phyloP scores from a whole-genome alignment of 2,797 vertebrate genomes.

The Microctenopoma steveboyesi region DNA sequence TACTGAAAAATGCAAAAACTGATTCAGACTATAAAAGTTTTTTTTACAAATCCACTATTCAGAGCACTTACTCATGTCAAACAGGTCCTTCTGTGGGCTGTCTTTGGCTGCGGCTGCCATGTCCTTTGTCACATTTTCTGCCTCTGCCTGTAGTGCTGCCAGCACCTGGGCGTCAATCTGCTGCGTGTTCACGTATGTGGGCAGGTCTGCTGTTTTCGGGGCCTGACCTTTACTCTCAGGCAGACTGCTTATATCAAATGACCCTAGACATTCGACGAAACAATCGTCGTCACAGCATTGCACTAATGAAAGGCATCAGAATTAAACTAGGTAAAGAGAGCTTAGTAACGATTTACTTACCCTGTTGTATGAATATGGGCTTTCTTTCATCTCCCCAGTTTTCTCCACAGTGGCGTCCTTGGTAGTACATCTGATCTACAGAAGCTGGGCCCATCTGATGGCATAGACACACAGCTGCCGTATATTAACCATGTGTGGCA shows the following conservation, averaged over 20 bases:
- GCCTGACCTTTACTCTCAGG: conserved; percentile 84
- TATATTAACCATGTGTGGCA: not conserved
- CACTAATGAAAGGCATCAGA: not conserved
- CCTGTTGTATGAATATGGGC: conserved; percentile 85
- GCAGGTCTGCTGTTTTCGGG: conserved; percentile 78
- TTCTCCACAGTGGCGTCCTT: conserved; percentile 89
- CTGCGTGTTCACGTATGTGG: conserved; percentile 93
- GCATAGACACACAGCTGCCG: conserved; percentile 52
- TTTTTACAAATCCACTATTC: not conserved
- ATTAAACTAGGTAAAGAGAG: not conserved
- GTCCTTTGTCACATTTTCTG: conserved; percentile 77
- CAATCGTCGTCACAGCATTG: not conserved
- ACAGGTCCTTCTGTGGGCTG: conserved; percentile 92
- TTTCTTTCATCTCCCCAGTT: conserved; percentile 86
- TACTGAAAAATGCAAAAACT: not conserved
- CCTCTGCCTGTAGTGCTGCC: conserved; percentile 83
- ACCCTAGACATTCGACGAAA: conserved; percentile 80
- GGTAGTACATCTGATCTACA: conserved; percentile 94
- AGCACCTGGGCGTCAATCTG: conserved; percentile 87
- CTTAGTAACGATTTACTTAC: conserved; percentile 68
- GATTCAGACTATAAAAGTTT: not conserved
- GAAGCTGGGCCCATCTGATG: conserved; percentile 79
- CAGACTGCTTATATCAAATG: conserved; percentile 86
- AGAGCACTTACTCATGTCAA: conserved; percentile 94
- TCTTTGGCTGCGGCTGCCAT: conserved; percentile 79